Evolutionary conservation across 1,140 invertebrate genomes (phyloP).

Genomic region (Ostrea denselamellosa): DNA sequence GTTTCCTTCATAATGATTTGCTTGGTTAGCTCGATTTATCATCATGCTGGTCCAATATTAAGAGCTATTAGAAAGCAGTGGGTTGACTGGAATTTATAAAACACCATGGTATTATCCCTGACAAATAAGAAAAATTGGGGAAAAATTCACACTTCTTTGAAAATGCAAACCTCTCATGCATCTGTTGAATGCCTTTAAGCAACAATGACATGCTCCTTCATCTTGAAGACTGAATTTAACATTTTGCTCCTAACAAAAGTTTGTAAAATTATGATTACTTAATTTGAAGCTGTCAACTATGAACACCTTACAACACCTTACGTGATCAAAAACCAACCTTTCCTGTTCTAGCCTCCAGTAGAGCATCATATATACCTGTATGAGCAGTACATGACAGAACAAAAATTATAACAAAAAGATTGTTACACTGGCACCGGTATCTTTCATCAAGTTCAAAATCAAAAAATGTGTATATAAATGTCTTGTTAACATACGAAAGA

Average conservation of each 20-base stretch:
- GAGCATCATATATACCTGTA: not conserved
- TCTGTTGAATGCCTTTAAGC: not conserved
- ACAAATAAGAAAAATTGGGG: constrained; percentile 25
- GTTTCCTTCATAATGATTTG: constrained; percentile 36
- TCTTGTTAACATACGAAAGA: constrained; percentile 24
- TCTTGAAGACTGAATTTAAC: not conserved
- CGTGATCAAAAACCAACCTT: not conserved
- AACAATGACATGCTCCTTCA: not conserved
- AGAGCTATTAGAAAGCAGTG: constrained; percentile 25
- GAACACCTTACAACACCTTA: not conserved
- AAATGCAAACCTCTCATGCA: constrained; percentile 2
- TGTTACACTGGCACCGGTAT: constrained; percentile 19
- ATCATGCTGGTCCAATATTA: not conserved
- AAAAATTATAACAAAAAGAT: not conserved
- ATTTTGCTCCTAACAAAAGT: not conserved
- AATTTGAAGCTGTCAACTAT: not conserved
- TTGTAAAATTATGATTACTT: constrained; percentile 12
- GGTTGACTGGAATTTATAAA: constrained; percentile 27
- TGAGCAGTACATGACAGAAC: not conserved
- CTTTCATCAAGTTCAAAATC: constrained; percentile 19
- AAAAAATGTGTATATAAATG: not conserved
- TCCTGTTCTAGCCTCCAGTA: not conserved
- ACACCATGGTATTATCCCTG: not conserved
- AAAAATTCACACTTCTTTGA: constrained; percentile 6
- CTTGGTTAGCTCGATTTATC: not conserved